Conservation (phyloP, 2,888 invertebrate genomes). For the Capitulum mitella region DNA sequence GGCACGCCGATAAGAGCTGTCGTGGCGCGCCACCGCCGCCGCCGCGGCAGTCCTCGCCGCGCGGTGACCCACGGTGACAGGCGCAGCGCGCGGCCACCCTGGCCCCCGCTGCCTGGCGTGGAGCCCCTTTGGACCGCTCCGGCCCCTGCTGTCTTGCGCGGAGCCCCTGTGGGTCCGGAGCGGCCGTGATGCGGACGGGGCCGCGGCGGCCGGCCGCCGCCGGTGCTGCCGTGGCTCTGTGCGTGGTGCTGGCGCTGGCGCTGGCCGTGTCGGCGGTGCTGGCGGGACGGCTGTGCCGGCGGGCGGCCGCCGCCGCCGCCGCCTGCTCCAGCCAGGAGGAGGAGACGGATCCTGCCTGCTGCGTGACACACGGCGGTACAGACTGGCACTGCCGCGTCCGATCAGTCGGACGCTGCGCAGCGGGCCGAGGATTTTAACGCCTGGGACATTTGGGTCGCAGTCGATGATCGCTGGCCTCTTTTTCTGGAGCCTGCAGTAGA, state of each 20-base stretch:
- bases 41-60: neutral
- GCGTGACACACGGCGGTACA: neutral
- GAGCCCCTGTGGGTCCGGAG: too few species aligned
- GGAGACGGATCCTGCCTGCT: neutral
- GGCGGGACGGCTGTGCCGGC: neutral
- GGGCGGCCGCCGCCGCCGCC: neutral
- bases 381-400: too few species aligned
- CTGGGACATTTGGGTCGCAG: too few species aligned
- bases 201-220: neutral
- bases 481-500: too few species aligned
- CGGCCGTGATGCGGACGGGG: too few species aligned
- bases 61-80: neutral
- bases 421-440: too few species aligned
- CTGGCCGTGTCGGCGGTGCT: neutral
- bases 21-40: neutral
- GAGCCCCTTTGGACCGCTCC: too few species aligned
- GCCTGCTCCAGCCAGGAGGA: neutral
- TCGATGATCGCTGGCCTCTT: too few species aligned
- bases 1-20: too few species aligned
- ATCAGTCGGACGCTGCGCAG: too few species aligned
- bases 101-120: too few species aligned
- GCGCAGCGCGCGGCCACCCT: neutral
- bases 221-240: neutral
- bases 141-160: too few species aligned
- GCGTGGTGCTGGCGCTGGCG: neutral